These are phyloP conservation scores for Rhea pennata DNA, from an alignment of 2,113 vertebrate genomes.

Conservation along the genomic window DNA sequence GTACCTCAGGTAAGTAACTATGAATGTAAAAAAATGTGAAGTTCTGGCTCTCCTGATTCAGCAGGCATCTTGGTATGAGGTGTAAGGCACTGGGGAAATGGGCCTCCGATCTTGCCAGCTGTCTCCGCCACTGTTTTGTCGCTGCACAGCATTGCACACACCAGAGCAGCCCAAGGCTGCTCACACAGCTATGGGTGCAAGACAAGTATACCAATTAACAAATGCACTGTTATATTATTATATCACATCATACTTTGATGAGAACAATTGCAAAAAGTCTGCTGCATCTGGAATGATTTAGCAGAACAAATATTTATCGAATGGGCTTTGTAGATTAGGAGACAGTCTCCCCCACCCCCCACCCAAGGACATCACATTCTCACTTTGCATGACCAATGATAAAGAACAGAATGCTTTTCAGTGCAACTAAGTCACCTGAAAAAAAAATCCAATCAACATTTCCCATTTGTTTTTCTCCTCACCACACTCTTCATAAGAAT, in stretches of 20 bases:
- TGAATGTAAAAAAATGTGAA: background rate
- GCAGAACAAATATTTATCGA: background rate
- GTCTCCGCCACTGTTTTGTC: background rate
- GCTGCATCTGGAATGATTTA: background rate
- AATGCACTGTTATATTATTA: background rate
- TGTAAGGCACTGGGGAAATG: background rate
- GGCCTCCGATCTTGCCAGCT: background rate
- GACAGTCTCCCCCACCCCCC: background rate
- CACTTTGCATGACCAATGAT: background rate
- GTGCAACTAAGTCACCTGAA: background rate
- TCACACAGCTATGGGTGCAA: background rate
- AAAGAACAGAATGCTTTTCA: background rate
- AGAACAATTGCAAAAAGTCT: background rate
- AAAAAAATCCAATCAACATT: background rate
- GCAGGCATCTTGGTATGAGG: fast-evolving
- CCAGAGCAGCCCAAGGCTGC: background rate
- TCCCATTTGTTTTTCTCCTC: background rate
- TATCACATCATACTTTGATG: fast-evolving
- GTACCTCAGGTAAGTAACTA: background rate
- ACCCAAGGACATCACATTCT: background rate
- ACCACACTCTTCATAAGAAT: background rate
- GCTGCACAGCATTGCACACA: background rate
- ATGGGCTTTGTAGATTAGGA: background rate
- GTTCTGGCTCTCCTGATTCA: background rate
- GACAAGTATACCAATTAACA: background rate